Evolutionary conservation across 2,888 invertebrate genomes (phyloP), one percentile per base, ranked within the genome.

Genomic region (Trisateles emortualis): DNA sequence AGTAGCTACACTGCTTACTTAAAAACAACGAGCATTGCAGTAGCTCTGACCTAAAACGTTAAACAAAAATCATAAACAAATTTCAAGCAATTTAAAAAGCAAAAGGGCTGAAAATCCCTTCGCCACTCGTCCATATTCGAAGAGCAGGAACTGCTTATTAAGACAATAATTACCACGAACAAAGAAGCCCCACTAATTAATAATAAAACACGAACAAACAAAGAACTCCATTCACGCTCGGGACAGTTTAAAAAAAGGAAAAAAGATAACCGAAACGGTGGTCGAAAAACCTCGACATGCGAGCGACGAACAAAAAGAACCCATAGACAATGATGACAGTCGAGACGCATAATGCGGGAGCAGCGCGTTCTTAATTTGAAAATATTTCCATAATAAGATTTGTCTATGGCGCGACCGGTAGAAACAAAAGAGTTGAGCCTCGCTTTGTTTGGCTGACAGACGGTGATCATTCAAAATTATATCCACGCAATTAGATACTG

Each of bases 301-400:
- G 91, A 91, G 90, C 55, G 81, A 79, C 78, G 86, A 87, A 91
- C 89, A 92, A 91, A 92, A 91, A 88, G 88, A 86, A 66, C 67
- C 83, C 86, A 89, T 90, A 91, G 90, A 92, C 92, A 92, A 92
- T 92, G 89, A 90, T 86, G 90, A 86, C 89, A 88, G 90, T 86
- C 84, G 90, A 89, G 89, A 90, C 88, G 89, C 88, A 91, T 88
- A 92, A 92, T 92, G 92, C 92, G 91, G 92, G 92, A 92, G 89
- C 90, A 92, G 88, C 90, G 88, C 84, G 88, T 88, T 90, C 90
- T 90, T 90, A 90, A 92, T 91, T 92, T 90, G 88, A 92, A 92
- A 92, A 91, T 91, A 91, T 92, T 91, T 92, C 90, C 90, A 91
- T 91, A 91, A 92, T 92, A 92, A 91, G 91, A 91, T 92, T 91